These are phyloP conservation scores for Aphelenchoides bicaudatus DNA, from an alignment of 2,888 invertebrate genomes.

Conservation along the genomic window DNA sequence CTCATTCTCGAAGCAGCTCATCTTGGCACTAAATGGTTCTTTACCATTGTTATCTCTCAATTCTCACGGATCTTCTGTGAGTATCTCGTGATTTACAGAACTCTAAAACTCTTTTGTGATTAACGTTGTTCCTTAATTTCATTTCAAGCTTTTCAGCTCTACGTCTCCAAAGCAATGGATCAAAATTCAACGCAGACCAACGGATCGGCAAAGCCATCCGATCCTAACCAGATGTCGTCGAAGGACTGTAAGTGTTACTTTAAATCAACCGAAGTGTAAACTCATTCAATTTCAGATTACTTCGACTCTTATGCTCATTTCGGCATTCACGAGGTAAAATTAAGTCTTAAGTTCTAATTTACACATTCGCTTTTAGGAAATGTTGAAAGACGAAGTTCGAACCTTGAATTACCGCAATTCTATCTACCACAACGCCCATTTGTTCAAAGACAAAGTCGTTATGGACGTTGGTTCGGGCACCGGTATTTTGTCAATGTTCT, in stretches of 20 bases:
- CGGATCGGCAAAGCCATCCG: background rate
- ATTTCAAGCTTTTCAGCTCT: no score
- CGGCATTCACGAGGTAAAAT: slow-evolving; percentile 85
- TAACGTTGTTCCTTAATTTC: background rate
- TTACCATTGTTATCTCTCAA: slow-evolving; percentile 1
- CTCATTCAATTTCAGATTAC: no score
- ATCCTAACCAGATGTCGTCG: background rate
- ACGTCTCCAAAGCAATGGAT: background rate
- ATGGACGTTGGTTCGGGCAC: slow-evolving; percentile 98
- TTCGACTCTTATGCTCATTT: slow-evolving; percentile 99
- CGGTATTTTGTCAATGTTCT: slow-evolving; percentile 98
- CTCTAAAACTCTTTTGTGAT: background rate
- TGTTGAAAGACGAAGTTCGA: slow-evolving; percentile 98
- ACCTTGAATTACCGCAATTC: slow-evolving; percentile 96
- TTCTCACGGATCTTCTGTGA: background rate
- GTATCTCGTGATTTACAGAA: background rate
- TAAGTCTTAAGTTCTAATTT: background rate
- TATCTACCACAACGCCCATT: slow-evolving; percentile 97
- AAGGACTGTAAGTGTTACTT: no score
- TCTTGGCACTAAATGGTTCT: no score
- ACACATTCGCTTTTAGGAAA: slow-evolving; percentile 69
- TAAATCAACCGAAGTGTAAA: no score
- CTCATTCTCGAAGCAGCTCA: background rate
- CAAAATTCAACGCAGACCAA: background rate
- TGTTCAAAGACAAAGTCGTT: slow-evolving; percentile 83